Evolutionary conservation across 2,113 vertebrate species (phyloP).

Genomic region (Antechinus flavipes): DNA sequence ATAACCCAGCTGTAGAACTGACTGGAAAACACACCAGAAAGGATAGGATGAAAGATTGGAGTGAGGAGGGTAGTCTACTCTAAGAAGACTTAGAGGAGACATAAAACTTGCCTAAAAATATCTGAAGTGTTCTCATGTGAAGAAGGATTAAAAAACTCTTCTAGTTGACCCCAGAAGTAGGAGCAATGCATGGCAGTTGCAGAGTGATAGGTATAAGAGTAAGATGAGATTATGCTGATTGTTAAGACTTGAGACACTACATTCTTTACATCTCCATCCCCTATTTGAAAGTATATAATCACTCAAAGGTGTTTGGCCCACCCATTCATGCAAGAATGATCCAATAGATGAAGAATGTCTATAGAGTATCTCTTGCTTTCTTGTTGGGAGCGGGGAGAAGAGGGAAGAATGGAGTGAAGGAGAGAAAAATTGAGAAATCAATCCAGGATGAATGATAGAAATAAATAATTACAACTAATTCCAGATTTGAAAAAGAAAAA

Average conservation of each 20-base stretch:
- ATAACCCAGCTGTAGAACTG: neutral
- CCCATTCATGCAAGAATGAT: neutral
- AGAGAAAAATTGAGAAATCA: no score
- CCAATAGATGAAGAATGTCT: neutral
- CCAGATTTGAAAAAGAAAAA: neutral
- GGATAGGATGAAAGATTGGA: neutral
- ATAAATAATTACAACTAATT: neutral
- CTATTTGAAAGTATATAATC: neutral
- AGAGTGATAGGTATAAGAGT: neutral
- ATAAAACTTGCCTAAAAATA: neutral
- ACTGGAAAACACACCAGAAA: neutral
- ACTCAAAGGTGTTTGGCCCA: neutral
- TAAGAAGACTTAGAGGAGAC: neutral
- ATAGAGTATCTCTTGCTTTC: neutral
- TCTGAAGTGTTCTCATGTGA: neutral
- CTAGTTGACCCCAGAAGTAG: neutral
- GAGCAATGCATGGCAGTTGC: neutral
- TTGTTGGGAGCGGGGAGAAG: no score
- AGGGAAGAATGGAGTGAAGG: no score
- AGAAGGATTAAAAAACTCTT: neutral
- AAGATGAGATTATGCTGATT: neutral
- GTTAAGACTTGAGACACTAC: neutral
- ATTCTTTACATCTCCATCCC: neutral
- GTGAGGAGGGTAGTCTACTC: neutral
- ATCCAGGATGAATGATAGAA: neutral